Evolutionary conservation across 2,797 vertebrate genomes (phyloP), one percentile per base, ranked within the genome.

Genomic region (Avahi laniger): DNA sequence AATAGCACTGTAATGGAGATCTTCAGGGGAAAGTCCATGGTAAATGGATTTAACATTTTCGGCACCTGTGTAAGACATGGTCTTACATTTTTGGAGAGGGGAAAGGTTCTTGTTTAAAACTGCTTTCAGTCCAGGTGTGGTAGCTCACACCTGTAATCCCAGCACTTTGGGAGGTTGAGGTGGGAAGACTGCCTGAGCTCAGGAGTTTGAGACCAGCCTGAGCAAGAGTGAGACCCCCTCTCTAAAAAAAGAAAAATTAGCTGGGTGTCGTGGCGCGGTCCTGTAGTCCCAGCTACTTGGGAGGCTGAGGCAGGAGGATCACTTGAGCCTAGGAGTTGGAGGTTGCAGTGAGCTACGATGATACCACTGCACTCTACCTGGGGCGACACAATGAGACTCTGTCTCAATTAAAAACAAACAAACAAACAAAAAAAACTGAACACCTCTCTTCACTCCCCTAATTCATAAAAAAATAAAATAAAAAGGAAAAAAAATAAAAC

Each of bases 71-170:
- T 86, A 54, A 69, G 54, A 84, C 7, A 0, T 20, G 61, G 26
- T 75, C 57, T 67, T 93, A n/a, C 2, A 69, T 80, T 78, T 88
- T 93, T 83, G 70, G 35, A 80, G 85, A 93, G 20, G 18, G 17
- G 35, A 91, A 87, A 50, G 17, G 26, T 7, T 81, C 14, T 94
- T 33, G 24, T 48, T 89, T 78, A 78, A 89, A 65, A n/a, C 15
- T 17, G 15, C 33, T 65, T 65, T 65, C 54, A 26, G 63, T 6
- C 15, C 1, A 1, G 61, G 15, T 65, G 33, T 17, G 15, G 33
- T 65, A 33, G 63, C 15, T 65, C 63, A n/a, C 63, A 7, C 15
- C 63, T 65, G 33, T n/a, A n/a, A n/a, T n/a, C 33, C 63, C 63
- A 65, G 61, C 30, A 63, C 30, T 63, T 14, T 17, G 30, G 61